Evolutionary conservation across 2,113 vertebrate genomes (phyloP), one percentile per base, ranked within the genome.

Genomic region (Oophaga pumilio): DNA sequence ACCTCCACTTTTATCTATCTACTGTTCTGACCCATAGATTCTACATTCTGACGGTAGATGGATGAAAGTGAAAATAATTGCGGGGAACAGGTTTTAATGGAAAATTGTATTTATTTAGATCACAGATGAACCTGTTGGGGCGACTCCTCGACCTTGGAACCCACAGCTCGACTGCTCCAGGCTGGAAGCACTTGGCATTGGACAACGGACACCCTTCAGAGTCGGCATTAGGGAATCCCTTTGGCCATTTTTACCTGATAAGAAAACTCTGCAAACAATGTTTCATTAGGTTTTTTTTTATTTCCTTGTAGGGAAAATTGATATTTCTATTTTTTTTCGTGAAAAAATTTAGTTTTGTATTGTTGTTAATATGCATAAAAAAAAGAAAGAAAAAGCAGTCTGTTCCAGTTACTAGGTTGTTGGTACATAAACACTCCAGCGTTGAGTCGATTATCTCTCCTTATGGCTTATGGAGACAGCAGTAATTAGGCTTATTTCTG

Each of bases 201-300:
- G 96, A 2, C 95, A 97, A 18, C 92, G 96, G 14, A 96, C 94
- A 0, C 95, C 97, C 0, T 99, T 99, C 92, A 93, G 94, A 88
- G 86, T 93, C 5, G 96, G 96, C 56, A 95, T 99, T 89, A 94
- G 90, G 15, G 96, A 98, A 79, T 96, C 96, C 7, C 96, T 99
- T 89, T 99, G 98, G 98, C 98, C 98, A 43, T 99, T 99, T 91
- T 96, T 97, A 6, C 93, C 95, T 0, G 97, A 99, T 92, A 98
- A 99, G 91, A 96, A 96, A 91, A 98, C 97, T 97, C 96, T 96
- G 89, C 98, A 99, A 91, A 99, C 97, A 0, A 97, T 99, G 84
- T 99, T 99, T 92, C 98, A 96, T 92, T 96, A 95, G 92, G 90
- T 10, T 53, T 33, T 76, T 82, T 76, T 52, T 33, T 64, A 74